Evolutionary conservation across 2,888 invertebrate species (phyloP).

Genomic region (Chironomus riparius): DNA sequence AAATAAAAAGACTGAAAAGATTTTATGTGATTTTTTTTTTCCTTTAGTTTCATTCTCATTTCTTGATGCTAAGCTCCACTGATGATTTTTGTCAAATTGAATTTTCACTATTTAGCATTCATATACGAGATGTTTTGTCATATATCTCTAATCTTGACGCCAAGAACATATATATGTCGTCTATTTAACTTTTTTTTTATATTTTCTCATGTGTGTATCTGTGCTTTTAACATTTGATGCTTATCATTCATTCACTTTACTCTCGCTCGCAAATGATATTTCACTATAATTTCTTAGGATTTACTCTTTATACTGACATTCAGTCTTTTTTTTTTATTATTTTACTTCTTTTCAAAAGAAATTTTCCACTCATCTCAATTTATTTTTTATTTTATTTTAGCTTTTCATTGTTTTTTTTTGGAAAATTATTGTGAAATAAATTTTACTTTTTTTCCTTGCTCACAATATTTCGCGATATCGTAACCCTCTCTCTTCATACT

Average conservation of each 20-base stretch:
- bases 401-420: background rate
- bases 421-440: constrained; percentile 2
- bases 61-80: constrained; percentile 16
- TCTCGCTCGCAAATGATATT: background rate
- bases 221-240: background rate
- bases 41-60: background rate
- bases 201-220: background rate
- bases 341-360: background rate
- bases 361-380: background rate
- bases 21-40: background rate
- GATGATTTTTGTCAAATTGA: constrained; percentile 27
- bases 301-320: background rate
- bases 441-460: background rate
- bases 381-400: background rate
- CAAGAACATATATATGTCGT: constrained; percentile 15
- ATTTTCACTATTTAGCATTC: constrained; percentile 27
- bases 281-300: background rate
- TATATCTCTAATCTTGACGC: constrained; percentile 25
- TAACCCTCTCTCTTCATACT: background rate
- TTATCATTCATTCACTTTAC: constrained; percentile 1
- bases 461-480: background rate
- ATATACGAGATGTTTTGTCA: constrained; percentile 18
- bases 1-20: background rate
- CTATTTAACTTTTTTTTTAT: constrained; percentile 14
- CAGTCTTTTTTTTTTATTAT: background rate